Base-by-base conservation (phyloP, 2,888 invertebrate genomes). In the Minunthozetes semirufus region DNA sequence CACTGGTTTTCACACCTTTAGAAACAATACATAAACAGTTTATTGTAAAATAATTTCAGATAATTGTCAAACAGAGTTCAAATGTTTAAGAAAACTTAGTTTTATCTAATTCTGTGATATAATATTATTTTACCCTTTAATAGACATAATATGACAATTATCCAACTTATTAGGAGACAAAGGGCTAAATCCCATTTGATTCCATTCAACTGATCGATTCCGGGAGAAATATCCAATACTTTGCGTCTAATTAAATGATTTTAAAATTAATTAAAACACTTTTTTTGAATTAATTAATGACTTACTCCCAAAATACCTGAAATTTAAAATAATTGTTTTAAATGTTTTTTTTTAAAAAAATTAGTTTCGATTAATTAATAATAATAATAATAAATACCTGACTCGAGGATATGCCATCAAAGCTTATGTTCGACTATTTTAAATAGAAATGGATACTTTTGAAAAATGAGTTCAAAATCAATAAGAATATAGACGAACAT, bases 121-220 rank as follows among this genome's bases (percentile, higher is more conserved):
- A n/a, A n/a, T n/a, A n/a, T n/a, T n/a, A 13, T n/a, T 15, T n/a
- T 22, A 66, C 80, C 80, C 72, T 78, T 77, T 15, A 79, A 68
- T 8, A 80, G 76, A 73, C 79, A 79, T n/a, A 77, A 76, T 53
- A 79, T 78, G 42, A 79, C 78, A 29, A 80, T 76, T 50, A 79
- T 76, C 80, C 80, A 80, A 29, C 79, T 79, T 22, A 80, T 74
- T 9, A 78, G 72, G 11, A 80, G 76, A 76, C 80, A 80, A 13
- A 80, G 75, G 9, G 79, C 78, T n/a, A 80, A 74, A 63, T 80
- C 79, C 80, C 80, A 80, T 74, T 80, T 79, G 15, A 80, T 74
- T 9, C 77, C 79, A 13, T 79, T 79, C 22, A 79, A 73, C 27
- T 80, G 73, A 27, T 80, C 79, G 22, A 80, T 80, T 0, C 79